Conservation (phyloP, 1,140 invertebrate genomes). For the Pseudomyrmex cubaensis region DNA sequence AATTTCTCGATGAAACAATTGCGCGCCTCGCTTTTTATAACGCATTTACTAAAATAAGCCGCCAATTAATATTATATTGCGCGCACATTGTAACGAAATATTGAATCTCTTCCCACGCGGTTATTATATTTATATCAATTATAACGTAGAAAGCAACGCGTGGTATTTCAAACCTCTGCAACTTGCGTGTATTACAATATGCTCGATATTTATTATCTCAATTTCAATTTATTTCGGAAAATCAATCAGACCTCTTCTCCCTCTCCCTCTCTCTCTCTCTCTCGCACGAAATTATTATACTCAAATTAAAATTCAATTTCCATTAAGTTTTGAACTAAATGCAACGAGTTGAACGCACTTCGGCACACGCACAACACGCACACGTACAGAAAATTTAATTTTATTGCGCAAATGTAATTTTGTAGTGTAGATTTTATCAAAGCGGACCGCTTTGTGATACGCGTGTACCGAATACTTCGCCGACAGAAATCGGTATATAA, state of each 20-base stretch:
- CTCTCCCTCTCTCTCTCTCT: no score
- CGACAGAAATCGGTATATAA: not conserved
- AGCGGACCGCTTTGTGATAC: not conserved
- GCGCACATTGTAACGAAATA: no score
- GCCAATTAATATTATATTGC: not conserved
- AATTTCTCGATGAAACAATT: not conserved
- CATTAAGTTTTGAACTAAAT: conserved; percentile 31
- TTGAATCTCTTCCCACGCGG: no score
- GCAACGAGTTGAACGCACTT: not conserved
- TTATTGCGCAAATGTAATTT: conserved; percentile 37
- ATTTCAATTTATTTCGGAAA: conserved; percentile 33
- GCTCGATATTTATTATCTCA: conserved; percentile 4
- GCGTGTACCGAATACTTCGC: not conserved
- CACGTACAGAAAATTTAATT: not conserved
- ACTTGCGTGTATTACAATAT: no score
- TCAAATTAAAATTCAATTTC: conserved; percentile 42
- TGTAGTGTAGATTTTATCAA: conserved; percentile 11
- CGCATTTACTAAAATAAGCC: not conserved
- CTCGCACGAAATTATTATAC: conserved; percentile 2
- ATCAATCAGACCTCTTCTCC: conserved; percentile 7
- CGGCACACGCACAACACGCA: not conserved
- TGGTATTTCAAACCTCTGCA: no score
- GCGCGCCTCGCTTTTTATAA: not conserved
- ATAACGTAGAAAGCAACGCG: no score
- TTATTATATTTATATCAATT: no score